These are phyloP conservation scores for Stenolophus ochropezus DNA, from an alignment of 2,888 invertebrate genomes.

Conservation along the genomic window DNA sequence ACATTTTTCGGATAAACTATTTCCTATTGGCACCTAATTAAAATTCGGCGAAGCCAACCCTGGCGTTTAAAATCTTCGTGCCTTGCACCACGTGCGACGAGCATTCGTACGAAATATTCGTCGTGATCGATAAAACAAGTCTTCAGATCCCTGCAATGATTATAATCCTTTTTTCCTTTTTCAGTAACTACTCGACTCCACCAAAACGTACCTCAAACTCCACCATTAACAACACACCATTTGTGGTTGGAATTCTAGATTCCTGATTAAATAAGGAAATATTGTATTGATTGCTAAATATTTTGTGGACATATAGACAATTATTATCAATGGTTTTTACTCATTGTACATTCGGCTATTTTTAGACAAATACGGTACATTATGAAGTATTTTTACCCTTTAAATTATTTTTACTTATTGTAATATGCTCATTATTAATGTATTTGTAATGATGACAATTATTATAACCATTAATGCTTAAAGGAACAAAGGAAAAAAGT, in stretches of 20 bases:
- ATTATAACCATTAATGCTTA: no score
- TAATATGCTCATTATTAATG: no score
- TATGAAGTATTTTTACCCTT: no score
- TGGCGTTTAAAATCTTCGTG: constrained; percentile 35
- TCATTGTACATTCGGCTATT: no score
- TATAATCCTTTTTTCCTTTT: constrained; percentile 20
- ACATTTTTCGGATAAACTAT: no score
- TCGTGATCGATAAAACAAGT: constrained; percentile 53
- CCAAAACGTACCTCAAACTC: not conserved
- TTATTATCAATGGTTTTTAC: not conserved
- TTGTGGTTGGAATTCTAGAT: constrained; percentile 22
- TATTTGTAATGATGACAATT: no score
- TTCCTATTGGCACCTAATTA: no score
- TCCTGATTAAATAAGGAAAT: constrained; percentile 11
- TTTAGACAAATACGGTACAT: no score
- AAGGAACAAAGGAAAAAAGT: no score
- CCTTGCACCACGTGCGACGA: constrained; percentile 53
- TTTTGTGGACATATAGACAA: no score
- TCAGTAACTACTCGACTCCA: constrained; percentile 4
- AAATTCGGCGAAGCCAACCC: not conserved
- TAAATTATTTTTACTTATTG: no score
- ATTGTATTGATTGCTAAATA: constrained; percentile 12
- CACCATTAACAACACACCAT: constrained; percentile 1
- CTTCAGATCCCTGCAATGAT: constrained; percentile 33
- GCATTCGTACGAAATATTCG: constrained; percentile 57